Conservation (phyloP, 2,888 invertebrate species). For the Vesta saturnalis region DNA sequence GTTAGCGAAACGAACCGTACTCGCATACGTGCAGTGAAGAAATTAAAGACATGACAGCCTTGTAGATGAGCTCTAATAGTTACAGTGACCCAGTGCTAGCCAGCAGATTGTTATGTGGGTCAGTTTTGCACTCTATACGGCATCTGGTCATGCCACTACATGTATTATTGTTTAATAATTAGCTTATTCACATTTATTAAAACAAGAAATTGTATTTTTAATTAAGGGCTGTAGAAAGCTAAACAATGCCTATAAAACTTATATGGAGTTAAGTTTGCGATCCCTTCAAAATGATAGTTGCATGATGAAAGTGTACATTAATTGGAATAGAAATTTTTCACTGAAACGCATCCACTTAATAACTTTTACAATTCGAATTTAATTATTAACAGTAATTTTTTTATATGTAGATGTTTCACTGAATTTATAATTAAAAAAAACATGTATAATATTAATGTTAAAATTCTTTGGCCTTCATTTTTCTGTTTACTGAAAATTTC, state of each 20-base stretch:
- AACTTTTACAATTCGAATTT: not conserved
- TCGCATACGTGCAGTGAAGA: conserved; percentile 17
- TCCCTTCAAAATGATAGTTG: not conserved
- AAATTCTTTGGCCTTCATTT: too few species aligned
- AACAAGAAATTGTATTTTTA: conserved; percentile 2
- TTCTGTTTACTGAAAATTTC: too few species aligned
- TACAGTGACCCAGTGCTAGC: conserved; percentile 58
- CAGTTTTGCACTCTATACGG: conserved; percentile 22
- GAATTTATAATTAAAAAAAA: too few species aligned
- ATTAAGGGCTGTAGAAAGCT: conserved; percentile 11
- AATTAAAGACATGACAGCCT: conserved; percentile 34
- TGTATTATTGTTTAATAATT: conserved; percentile 18
- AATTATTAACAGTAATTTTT: not conserved
- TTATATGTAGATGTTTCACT: not conserved
- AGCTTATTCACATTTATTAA: not conserved
- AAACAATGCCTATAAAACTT: not conserved
- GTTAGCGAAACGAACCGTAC: not conserved
- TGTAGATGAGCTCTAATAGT: conserved; percentile 60
- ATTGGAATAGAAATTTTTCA: conserved; percentile 10
- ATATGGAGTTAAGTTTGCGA: too few species aligned
- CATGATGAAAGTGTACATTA: not conserved
- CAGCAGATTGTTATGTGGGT: conserved; percentile 38
- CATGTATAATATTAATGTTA: too few species aligned
- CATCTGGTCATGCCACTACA: conserved; percentile 25
- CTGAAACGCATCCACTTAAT: conserved; percentile 7